These are phyloP conservation scores for Nebria salina DNA, from an alignment of 2,888 invertebrate species.

Conservation along the genomic window DNA sequence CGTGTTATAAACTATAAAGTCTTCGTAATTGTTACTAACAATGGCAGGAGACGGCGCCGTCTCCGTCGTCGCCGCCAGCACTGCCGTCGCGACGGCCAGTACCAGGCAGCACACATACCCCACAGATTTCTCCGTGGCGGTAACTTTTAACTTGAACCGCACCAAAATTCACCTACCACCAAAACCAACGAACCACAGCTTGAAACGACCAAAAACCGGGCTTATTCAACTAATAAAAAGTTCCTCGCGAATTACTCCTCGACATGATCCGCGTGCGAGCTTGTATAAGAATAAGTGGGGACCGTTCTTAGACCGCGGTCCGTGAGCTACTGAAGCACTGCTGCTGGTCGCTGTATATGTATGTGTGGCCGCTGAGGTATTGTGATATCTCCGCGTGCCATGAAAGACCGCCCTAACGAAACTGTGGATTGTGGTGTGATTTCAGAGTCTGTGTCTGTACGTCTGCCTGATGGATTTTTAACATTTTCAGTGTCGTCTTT, in stretches of 20 bases:
- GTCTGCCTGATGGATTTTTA: neutral
- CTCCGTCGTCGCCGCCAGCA: slow-evolving; percentile 18
- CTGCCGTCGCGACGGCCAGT: slow-evolving; percentile 30
- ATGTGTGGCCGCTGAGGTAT: neutral
- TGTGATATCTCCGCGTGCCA: neutral
- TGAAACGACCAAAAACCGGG: neutral
- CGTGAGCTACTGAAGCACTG: slow-evolving; percentile 9
- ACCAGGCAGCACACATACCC: slow-evolving; percentile 38
- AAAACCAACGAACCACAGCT: neutral
- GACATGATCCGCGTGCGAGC: slow-evolving; percentile 12
- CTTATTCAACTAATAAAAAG: neutral
- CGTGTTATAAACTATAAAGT: slow-evolving; percentile 73
- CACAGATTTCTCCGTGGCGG: slow-evolving; percentile 27
- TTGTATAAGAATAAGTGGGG: neutral
- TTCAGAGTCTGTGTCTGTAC: neutral
- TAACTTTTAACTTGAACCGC: slow-evolving; percentile 15
- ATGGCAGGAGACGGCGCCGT: slow-evolving; percentile 37
- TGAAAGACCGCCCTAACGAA: neutral
- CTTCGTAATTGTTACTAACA: slow-evolving; percentile 62
- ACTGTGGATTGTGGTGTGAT: neutral
- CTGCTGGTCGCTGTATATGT: slow-evolving; percentile 14
- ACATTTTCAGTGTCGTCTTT: neutral
- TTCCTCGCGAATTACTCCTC: neutral
- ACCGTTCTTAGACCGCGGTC: slow-evolving; percentile 17
- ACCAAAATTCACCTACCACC: slow-evolving; percentile 7